Percentiles rank a stretch among this genome's conserved stretches.
Conservation (phyloP, 2,888 invertebrate species). For the Ypsolopha scabrella region DNA sequence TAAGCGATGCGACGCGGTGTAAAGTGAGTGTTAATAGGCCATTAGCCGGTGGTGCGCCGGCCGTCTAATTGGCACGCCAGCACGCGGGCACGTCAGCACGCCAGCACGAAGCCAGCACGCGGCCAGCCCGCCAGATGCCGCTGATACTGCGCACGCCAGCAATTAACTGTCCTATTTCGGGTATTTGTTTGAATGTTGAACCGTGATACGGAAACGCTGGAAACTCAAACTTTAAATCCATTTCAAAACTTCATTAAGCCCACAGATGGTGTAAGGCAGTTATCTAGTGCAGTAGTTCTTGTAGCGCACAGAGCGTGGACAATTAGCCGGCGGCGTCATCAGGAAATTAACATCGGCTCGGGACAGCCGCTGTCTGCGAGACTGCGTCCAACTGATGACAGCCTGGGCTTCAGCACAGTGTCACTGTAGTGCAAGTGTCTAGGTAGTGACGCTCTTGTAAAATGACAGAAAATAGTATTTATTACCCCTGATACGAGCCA, state of each 20-base stretch:
- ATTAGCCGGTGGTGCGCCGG: slow-evolving; percentile 44
- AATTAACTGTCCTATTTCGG: slow-evolving; percentile 2
- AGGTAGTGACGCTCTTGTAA: too few species aligned
- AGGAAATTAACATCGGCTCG: slow-evolving; percentile 49
- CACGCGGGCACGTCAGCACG: slow-evolving; percentile 17
- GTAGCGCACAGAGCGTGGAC: slow-evolving; percentile 19
- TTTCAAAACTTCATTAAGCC: background rate
- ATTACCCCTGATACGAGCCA: too few species aligned
- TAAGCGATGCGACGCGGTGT: slow-evolving; percentile 29
- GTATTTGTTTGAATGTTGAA: background rate
- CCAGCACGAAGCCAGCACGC: slow-evolving; percentile 19
- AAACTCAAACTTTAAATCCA: background rate
- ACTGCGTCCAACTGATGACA: background rate
- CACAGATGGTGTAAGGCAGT: background rate
- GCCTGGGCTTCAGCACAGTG: background rate
- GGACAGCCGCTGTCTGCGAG: background rate
- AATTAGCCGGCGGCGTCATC: slow-evolving; percentile 46
- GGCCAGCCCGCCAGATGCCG: slow-evolving; percentile 26
- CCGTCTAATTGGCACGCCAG: slow-evolving; percentile 47
- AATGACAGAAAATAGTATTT: too few species aligned
- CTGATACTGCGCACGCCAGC: slow-evolving; percentile 46
- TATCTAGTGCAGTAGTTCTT: slow-evolving; percentile 7
- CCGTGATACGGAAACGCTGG: background rate
- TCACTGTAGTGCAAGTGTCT: background rate
- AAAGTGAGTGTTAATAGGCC: slow-evolving; percentile 58